A percentile compares a stretch with the other conserved stretches of the same genome.
Conservation (phyloP, 1,140 invertebrate genomes). For the Plutomurus gul region DNA sequence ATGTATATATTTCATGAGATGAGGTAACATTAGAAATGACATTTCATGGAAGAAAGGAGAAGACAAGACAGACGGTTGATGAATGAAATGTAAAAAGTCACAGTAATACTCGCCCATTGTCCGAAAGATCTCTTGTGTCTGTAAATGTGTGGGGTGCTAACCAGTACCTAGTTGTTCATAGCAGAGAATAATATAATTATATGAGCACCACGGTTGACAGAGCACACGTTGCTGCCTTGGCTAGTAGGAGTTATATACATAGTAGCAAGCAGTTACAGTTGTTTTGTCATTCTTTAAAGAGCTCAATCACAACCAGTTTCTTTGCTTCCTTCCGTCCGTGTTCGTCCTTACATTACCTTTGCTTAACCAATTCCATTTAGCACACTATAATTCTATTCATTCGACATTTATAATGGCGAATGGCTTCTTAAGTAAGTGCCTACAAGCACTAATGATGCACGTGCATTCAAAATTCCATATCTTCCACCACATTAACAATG, state of each 20-base stretch:
- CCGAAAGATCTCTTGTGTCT: not conserved
- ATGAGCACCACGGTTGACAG: not conserved
- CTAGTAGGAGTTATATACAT: too few species aligned
- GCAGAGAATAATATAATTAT: not conserved
- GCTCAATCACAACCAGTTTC: too few species aligned
- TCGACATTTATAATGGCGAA: not conserved
- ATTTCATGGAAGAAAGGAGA: not conserved
- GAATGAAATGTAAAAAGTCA: not conserved
- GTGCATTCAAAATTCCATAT: too few species aligned
- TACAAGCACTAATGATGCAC: not conserved
- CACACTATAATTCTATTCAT: not conserved
- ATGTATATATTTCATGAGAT: not conserved
- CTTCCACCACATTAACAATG: too few species aligned
- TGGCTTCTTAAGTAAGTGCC: too few species aligned
- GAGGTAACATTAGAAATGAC: constrained; percentile 1
- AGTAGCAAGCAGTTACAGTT: too few species aligned
- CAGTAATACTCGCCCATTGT: not conserved
- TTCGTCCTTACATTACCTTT: not conserved
- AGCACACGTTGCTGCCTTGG: not conserved
- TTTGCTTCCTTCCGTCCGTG: not conserved
- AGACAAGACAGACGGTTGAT: constrained; percentile 1
- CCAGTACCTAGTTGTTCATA: not conserved
- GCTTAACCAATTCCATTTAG: not conserved
- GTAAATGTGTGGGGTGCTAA: not conserved
- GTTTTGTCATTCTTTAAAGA: too few species aligned